Evolutionary conservation across 2,888 invertebrate species (phyloP).

Genomic region (Cheilosia soror): DNA sequence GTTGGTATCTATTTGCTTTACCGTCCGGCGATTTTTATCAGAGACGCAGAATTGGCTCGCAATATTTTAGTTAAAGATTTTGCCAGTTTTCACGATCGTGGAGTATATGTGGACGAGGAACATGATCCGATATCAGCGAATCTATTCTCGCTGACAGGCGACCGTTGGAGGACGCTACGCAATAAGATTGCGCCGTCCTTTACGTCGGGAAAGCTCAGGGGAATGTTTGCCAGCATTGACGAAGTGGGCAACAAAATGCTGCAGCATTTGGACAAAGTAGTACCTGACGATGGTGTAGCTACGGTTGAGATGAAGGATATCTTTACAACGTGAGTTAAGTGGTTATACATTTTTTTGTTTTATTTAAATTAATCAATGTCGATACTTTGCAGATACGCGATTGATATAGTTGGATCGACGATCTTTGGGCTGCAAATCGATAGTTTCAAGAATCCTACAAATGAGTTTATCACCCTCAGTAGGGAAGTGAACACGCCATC

Average conservation of each 20-base stretch:
- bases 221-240: slow-evolving; percentile 86
- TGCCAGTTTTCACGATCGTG: slow-evolving; percentile 87
- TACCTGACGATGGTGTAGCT: slow-evolving; percentile 79
- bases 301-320: slow-evolving; percentile 84
- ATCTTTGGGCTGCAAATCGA: slow-evolving; percentile 84
- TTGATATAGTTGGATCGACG: slow-evolving; percentile 84
- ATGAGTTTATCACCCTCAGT: slow-evolving; percentile 80
- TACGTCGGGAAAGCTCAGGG: slow-evolving; percentile 88
- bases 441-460: slow-evolving; percentile 81
- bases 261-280: slow-evolving; percentile 82
- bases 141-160: slow-evolving; percentile 83
- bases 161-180: slow-evolving; percentile 87
- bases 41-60: slow-evolving; percentile 87
- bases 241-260: slow-evolving; percentile 85
- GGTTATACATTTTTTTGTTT: no score
- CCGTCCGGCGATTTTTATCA: slow-evolving; percentile 86
- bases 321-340: slow-evolving; percentile 77
- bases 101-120: slow-evolving; percentile 86
- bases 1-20: slow-evolving; percentile 87
- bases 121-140: slow-evolving; percentile 87
- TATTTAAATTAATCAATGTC: neutral
- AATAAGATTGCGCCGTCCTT: slow-evolving; percentile 88
- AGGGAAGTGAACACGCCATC: slow-evolving; percentile 63
- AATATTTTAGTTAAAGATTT: slow-evolving; percentile 87
- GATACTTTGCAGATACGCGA: slow-evolving; percentile 81